A percentile compares a stretch with the other conserved stretches of the same genome.
Conservation (phyloP, 2,113 vertebrate genomes). For the Sciurus niger region DNA sequence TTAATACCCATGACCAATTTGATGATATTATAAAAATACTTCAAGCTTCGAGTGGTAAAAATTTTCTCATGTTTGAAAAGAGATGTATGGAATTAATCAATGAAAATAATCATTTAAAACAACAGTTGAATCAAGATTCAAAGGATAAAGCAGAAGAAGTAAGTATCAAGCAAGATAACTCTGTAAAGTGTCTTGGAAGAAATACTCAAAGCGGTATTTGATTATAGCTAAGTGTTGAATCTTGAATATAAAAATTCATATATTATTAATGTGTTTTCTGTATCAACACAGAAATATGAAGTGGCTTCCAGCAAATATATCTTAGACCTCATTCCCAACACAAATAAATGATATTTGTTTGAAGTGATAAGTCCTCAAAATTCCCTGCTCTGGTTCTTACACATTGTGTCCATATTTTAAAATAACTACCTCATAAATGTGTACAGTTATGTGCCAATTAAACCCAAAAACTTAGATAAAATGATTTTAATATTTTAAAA, state of each 20-base stretch:
- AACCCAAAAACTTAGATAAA: not conserved
- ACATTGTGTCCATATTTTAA: not conserved
- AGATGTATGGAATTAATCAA: slow-evolving; percentile 93
- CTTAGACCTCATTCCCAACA: not conserved
- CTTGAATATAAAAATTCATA: slow-evolving; percentile 21
- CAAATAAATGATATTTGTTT: not conserved
- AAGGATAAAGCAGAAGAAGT: slow-evolving; percentile 95
- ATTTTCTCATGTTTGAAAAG: slow-evolving; percentile 87
- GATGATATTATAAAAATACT: slow-evolving; percentile 92
- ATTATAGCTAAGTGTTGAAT: slow-evolving; percentile 7
- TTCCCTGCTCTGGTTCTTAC: too few relatives aligned
- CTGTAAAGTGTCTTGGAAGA: not conserved
- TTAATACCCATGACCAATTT: slow-evolving; percentile 93
- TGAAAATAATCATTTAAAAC: slow-evolving; percentile 91
- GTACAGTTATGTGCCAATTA: not conserved
- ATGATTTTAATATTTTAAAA: not conserved
- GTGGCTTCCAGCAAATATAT: not conserved
- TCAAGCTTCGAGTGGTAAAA: slow-evolving; percentile 91
- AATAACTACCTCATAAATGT: not conserved
- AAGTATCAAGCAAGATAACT: slow-evolving; percentile 57
- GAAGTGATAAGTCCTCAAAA: not conserved
- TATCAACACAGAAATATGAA: not conserved
- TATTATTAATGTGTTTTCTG: not conserved
- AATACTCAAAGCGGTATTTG: slow-evolving; percentile 15
- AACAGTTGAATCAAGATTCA: slow-evolving; percentile 92